Base-by-base conservation (phyloP, 2,888 invertebrate species). In the Hemistola chrysoprasaria region DNA sequence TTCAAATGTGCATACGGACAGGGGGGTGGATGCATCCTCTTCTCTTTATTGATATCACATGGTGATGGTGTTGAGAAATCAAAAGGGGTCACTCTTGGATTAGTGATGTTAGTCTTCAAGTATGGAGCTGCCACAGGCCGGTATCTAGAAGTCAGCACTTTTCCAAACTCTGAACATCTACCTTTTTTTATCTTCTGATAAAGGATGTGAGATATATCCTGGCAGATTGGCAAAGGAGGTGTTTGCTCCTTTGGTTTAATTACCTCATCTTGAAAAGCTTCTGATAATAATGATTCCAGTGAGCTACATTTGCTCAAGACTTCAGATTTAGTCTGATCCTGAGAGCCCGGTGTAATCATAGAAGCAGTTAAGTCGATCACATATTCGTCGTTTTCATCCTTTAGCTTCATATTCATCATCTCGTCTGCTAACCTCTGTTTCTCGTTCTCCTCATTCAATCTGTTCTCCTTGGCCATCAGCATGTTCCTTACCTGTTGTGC, bases 401-500 rank as follows among this genome's bases (percentile, higher is more conserved):
- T 56, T 1, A 72, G 8, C 30, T 71, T 62, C 8, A 67, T 37
- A 26, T 54, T 59, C 7, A 52, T 60, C 56, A 70, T 62, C 26
- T 78, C 64, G 31, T 74, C 67, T 20, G 65, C 64, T 1, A 75
- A 10, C 37, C 59, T 65, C 16, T 62, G 59, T 23, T 27, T 47
- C 40, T 76, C 70, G 22, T 74, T 67, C 23, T 74, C 71, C 47
- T 76, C 58, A 32, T 71, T 63, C 33, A 55, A 61, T 40, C 66
- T 71, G 21, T 65, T 62, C 47, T 84, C 80, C 59, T 76, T 80
- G 1, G 81, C 77, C 58, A 73, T 78, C 22, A 85, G 62, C 83
- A 85, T 86, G 40, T 85, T 86, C 1, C 73, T 69, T 2, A 86
- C 59, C 56, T 85, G 86, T 53, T 70, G 67, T 1, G 77, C 72